Percentiles rank a stretch among this genome's conserved stretches.
Evolutionary conservation across 1,140 invertebrate species (phyloP).

Genomic region (Ceratosolen fusciceps): DNA sequence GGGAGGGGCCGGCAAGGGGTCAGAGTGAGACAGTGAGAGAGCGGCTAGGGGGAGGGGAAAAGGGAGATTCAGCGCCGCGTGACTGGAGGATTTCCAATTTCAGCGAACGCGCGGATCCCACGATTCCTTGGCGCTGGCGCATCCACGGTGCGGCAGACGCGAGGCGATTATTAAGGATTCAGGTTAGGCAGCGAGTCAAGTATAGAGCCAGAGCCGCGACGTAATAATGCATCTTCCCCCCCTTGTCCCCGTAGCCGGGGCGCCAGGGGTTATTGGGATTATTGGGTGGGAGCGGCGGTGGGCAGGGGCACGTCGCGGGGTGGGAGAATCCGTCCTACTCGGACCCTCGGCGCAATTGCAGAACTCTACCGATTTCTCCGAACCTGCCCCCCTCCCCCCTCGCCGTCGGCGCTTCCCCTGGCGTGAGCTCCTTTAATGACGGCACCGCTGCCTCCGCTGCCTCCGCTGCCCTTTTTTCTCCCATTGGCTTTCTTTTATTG

Average conservation of each 20-base stretch:
- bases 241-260: too few relatives aligned
- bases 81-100: constrained; percentile 47
- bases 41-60: neutral
- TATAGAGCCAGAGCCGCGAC: constrained; percentile 18
- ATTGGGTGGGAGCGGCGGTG: neutral
- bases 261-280: neutral
- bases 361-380: constrained; percentile 28
- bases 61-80: neutral
- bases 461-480: too few relatives aligned
- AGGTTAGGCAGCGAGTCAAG: constrained; percentile 20
- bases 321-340: neutral
- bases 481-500: neutral
- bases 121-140: constrained; percentile 16
- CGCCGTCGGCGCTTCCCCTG: neutral
- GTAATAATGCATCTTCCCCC: constrained; percentile 44
- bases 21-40: neutral
- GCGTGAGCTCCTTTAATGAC: neutral
- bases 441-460: too few relatives aligned
- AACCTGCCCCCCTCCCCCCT: neutral
- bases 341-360: constrained; percentile 5
- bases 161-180: constrained; percentile 44
- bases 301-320: too few relatives aligned
- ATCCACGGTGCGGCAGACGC: constrained; percentile 1
- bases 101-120: constrained; percentile 34
- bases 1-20: neutral